Conservation (phyloP, 2,797 vertebrate genomes). For the Meriones psammophilus region DNA sequence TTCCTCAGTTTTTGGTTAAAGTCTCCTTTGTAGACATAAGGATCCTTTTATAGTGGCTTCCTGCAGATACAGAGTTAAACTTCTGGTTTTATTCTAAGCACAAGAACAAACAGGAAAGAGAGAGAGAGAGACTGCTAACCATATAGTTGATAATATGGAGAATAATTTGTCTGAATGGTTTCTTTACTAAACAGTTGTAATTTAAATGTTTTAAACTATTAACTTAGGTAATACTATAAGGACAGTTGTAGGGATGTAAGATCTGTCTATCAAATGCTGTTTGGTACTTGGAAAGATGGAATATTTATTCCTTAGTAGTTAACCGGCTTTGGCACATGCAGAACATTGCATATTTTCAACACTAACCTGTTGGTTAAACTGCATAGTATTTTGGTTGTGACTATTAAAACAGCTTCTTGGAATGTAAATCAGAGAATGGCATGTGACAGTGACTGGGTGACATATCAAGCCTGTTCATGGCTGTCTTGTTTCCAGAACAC, state of each 20-base stretch:
- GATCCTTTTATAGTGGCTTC: neutral
- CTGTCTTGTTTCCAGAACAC: neutral
- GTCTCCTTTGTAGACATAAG: neutral
- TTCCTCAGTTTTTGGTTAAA: neutral
- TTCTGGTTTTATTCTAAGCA: conserved; percentile 23
- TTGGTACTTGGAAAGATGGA: neutral
- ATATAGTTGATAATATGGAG: neutral
- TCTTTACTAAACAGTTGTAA: neutral
- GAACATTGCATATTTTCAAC: neutral
- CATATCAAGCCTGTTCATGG: neutral
- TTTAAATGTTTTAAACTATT: neutral
- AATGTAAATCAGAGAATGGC: neutral
- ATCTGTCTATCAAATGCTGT: neutral
- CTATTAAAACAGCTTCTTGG: conserved; percentile 23
- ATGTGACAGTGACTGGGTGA: neutral
- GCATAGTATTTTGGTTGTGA: neutral
- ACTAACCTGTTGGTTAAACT: neutral
- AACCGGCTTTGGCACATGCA: neutral
- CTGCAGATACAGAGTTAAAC: conserved; percentile 5
- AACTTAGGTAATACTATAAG: neutral
- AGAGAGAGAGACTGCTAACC: neutral
- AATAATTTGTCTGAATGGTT: neutral
- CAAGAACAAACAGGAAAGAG: neutral
- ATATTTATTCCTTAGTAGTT: neutral
- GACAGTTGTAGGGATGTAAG: neutral